These are phyloP conservation scores for Drosophila azteca DNA, from an alignment of 1,140 invertebrate genomes.

Conservation along the genomic window DNA sequence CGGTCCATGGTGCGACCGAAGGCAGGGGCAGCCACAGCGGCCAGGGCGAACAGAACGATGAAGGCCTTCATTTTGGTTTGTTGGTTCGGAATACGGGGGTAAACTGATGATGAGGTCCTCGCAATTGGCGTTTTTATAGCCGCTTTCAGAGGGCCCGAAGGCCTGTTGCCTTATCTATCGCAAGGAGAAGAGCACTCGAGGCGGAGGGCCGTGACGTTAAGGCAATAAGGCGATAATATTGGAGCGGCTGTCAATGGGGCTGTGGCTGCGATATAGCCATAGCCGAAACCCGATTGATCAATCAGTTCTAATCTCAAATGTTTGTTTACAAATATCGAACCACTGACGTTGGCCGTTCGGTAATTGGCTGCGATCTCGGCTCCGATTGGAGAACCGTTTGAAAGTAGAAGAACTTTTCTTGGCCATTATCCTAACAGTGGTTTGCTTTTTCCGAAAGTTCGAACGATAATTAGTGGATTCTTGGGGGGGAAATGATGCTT, in stretches of 20 bases:
- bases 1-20: slow-evolving; percentile 68
- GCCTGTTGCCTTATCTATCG: background rate
- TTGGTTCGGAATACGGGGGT: background rate
- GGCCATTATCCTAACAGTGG: slow-evolving; percentile 50
- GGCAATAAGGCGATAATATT: slow-evolving; percentile 22
- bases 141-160: no score
- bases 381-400: slow-evolving; percentile 18
- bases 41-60: slow-evolving; percentile 62
- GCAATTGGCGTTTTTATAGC: slow-evolving; percentile 31
- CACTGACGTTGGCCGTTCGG: slow-evolving; percentile 16
- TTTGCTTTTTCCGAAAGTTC: slow-evolving; percentile 15
- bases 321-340: slow-evolving; percentile 39
- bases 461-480: slow-evolving; percentile 30
- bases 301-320: slow-evolving; percentile 2
- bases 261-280: slow-evolving; percentile 10
- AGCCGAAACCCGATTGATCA: slow-evolving; percentile 8
- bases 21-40: slow-evolving; percentile 52
- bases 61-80: slow-evolving; percentile 59
- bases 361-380: slow-evolving; percentile 10
- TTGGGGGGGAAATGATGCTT: slow-evolving; percentile 35
- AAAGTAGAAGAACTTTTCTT: slow-evolving; percentile 27
- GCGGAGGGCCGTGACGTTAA: background rate
- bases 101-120: slow-evolving; percentile 40
- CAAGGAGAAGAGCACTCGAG: slow-evolving; percentile 1
- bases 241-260: slow-evolving; percentile 13